Evolutionary conservation across 2,888 invertebrate genomes (phyloP), one percentile per base, ranked within the genome.

Genomic region (Lampropteryx suffumata): DNA sequence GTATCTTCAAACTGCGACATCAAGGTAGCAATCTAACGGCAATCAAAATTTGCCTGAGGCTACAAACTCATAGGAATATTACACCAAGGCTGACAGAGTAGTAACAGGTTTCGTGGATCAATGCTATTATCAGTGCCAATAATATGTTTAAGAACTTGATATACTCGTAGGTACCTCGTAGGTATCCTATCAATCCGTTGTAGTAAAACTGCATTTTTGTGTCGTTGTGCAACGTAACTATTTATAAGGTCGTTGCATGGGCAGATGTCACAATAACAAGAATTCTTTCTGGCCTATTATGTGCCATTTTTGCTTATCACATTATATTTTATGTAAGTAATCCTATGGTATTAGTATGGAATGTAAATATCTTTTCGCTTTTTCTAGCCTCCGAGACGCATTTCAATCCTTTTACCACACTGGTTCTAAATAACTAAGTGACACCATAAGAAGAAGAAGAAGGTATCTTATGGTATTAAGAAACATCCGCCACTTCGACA

Each of bases 61-160:
- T 46, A 56, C 42, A 51, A 55, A 55, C 37, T 43, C 52, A 52
- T 55, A 62, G 57, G 62, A 62, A 62, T 56, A 59, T 57, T 57
- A 52, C 57, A 35, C 34, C 65, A 65, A 64, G 64, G 65, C 59
- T 62, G 62, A 26, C 50, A 48, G 49, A 53, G 59, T 58, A 37
- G 53, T 55, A 60, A 62, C 64, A 54, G 58, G 61, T 61, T 62
- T 55, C 48, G 55, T 58, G 49, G 58, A 61, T 62, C 59, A 59
- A 61, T 58, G 57, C 57, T 58, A 50, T 59, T 53, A 54, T 58
- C 52, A 56, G 58, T 54, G 58, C 53, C 44, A 44, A 53, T 53
- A 36, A 34, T 42, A 12, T 48, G 9, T 47, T 35, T 48, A 48
- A 52, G 46, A 48, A 42, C 43, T 36, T 46, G 46, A 46, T 46